Percentiles rank a stretch among this genome's conserved stretches.
These are phyloP conservation scores for Lasioglossum zephyrum DNA, from an alignment of 2,888 invertebrate genomes.

Conservation along the genomic window DNA sequence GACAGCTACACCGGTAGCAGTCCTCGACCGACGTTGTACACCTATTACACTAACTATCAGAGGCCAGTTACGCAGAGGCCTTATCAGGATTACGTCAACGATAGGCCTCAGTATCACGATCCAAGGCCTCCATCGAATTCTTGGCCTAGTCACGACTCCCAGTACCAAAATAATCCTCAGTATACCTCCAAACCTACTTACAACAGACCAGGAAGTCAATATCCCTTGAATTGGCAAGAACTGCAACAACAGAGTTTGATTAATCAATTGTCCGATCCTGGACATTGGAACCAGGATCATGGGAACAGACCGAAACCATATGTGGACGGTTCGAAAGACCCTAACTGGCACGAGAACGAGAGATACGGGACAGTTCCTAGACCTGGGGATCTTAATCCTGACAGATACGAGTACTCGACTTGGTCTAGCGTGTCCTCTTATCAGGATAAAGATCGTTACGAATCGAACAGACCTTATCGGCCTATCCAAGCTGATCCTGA, in stretches of 20 bases:
- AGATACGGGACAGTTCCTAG: neutral
- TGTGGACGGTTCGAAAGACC: neutral
- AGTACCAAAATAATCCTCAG: neutral
- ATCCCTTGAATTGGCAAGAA: constrained; percentile 30
- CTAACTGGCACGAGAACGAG: constrained; percentile 2
- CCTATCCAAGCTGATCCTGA: constrained; percentile 28
- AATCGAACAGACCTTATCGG: constrained; percentile 38
- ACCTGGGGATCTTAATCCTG: neutral
- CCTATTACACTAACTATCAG: constrained; percentile 66
- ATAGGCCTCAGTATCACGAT: constrained; percentile 25
- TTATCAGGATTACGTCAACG: neutral
- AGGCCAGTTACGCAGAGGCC: constrained; percentile 46
- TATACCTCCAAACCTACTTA: constrained; percentile 24
- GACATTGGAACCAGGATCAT: constrained; percentile 33
- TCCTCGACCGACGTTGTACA: constrained; percentile 70
- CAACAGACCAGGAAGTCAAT: neutral
- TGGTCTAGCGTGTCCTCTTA: constrained; percentile 7
- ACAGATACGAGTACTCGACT: constrained; percentile 16
- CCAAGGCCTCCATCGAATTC: neutral
- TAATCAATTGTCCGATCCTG: neutral
- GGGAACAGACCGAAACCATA: constrained; percentile 17
- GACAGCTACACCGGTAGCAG: constrained; percentile 65
- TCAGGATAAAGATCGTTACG: neutral
- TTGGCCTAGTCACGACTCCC: constrained; percentile 12
- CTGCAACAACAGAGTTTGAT: constrained; percentile 28